Conservation (phyloP, 1,140 invertebrate genomes). For the Amphibalanus amphitrite region DNA sequence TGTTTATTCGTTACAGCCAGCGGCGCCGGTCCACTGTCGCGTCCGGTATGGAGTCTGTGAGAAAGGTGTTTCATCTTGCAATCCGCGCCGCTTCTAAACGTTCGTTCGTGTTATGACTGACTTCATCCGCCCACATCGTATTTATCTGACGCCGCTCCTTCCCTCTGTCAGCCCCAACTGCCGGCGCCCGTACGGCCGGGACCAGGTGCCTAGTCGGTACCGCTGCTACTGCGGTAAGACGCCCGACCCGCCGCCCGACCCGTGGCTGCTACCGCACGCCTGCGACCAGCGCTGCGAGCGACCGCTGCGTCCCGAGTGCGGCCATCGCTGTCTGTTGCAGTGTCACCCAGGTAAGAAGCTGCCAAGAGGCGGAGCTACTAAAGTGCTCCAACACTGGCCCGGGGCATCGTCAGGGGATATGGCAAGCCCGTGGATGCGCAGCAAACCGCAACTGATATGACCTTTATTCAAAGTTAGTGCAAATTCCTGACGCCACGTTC, state of each 20-base stretch:
- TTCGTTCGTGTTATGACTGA: conserved; percentile 6
- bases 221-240: conserved; percentile 70
- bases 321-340: conserved; percentile 58
- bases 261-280: conserved; percentile 77
- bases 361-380: background rate
- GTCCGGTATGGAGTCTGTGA: too few relatives aligned
- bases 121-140: background rate
- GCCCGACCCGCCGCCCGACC: conserved; percentile 53
- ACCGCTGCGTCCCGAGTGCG: conserved; percentile 52
- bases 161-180: conserved; percentile 83
- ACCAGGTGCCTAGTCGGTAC: conserved; percentile 58
- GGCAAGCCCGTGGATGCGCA: too few relatives aligned
- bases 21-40: too few relatives aligned
- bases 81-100: background rate
- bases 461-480: too few relatives aligned
- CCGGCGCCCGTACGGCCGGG: conserved; percentile 52
- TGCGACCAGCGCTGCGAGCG: conserved; percentile 73
- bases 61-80: conserved; percentile 12
- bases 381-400: too few relatives aligned
- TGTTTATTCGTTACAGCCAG: too few relatives aligned
- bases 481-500: too few relatives aligned
- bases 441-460: too few relatives aligned
- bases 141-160: conserved; percentile 20
- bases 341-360: conserved; percentile 57
- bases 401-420: too few relatives aligned